These are phyloP conservation scores for Hyla sarda DNA, from an alignment of 2,113 vertebrate species.

Conservation along the genomic window DNA sequence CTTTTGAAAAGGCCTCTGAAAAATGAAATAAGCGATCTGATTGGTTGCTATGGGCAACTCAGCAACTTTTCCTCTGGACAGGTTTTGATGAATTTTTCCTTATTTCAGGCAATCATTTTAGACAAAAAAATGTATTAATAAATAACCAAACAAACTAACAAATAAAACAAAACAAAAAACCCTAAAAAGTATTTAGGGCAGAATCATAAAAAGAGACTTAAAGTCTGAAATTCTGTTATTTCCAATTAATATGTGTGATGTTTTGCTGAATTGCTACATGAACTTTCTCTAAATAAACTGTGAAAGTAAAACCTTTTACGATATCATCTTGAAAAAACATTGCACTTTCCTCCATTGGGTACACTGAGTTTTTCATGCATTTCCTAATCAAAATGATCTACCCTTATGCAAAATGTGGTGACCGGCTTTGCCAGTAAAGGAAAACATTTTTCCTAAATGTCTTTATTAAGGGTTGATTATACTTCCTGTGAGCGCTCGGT, in stretches of 20 bases:
- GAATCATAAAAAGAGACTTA: not conserved
- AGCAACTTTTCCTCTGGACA: too few species aligned
- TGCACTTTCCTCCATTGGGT: conserved; percentile 44
- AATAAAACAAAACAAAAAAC: not conserved
- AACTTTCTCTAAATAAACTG: conserved; percentile 32
- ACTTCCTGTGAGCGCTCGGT: conserved; percentile 29
- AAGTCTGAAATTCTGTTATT: not conserved
- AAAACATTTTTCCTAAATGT: conserved; percentile 48
- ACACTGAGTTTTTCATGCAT: conserved; percentile 38
- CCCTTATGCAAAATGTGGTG: conserved; percentile 29
- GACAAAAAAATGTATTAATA: too few species aligned
- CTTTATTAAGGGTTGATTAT: conserved; percentile 45
- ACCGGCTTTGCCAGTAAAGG: conserved; percentile 29
- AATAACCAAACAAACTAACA: not conserved
- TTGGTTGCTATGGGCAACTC: too few species aligned
- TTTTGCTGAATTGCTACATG: conserved; percentile 30
- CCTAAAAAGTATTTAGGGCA: not conserved
- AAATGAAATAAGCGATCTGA: too few species aligned
- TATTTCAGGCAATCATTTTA: too few species aligned
- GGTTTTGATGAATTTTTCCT: too few species aligned
- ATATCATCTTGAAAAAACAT: conserved; percentile 52
- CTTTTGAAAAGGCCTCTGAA: too few species aligned
- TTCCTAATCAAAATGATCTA: conserved; percentile 45
- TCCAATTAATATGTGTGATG: not conserved
- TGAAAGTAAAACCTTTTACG: conserved; percentile 11